Conservation (phyloP, 2,113 vertebrate species). For the Pleuronectes platessa region DNA sequence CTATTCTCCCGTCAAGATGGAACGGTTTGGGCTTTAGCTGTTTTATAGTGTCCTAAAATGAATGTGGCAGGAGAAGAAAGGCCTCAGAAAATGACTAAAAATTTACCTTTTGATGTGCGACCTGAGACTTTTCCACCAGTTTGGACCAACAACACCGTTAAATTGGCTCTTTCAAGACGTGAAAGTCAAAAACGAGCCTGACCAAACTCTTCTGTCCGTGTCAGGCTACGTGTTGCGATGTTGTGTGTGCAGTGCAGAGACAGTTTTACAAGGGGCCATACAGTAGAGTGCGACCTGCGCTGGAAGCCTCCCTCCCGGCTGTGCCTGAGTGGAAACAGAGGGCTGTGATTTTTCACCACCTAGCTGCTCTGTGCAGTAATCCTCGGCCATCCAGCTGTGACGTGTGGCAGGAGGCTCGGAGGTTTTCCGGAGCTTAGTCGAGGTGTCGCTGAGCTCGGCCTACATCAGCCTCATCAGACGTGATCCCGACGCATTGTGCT, state of each 20-base stretch:
- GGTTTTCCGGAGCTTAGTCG: constrained; percentile 37
- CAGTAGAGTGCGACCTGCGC: neutral
- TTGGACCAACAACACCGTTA: neutral
- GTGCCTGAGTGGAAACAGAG: constrained; percentile 60
- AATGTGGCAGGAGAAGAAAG: neutral
- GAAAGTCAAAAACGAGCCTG: neutral
- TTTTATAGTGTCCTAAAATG: neutral
- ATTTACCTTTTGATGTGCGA: neutral
- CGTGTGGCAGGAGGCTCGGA: constrained; percentile 24
- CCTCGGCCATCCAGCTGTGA: constrained; percentile 23
- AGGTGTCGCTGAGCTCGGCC: constrained; percentile 46
- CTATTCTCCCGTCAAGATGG: neutral
- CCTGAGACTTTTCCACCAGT: neutral
- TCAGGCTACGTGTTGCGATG: neutral
- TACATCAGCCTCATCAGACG: constrained; percentile 23
- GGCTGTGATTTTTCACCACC: constrained; percentile 45
- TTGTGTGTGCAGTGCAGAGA: neutral
- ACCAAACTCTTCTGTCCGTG: constrained; percentile 1
- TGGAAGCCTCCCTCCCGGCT: constrained; percentile 24
- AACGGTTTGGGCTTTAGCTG: neutral
- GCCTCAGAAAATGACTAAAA: neutral
- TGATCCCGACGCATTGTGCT: constrained; percentile 13
- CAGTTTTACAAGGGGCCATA: constrained; percentile 23
- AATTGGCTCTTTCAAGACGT: neutral
- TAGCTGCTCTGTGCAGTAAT: constrained; percentile 30